Percentiles rank a stretch among this genome's conserved stretches.
Evolutionary conservation across 1,140 invertebrate genomes (phyloP).

Genomic region (Habropoda laboriosa): DNA sequence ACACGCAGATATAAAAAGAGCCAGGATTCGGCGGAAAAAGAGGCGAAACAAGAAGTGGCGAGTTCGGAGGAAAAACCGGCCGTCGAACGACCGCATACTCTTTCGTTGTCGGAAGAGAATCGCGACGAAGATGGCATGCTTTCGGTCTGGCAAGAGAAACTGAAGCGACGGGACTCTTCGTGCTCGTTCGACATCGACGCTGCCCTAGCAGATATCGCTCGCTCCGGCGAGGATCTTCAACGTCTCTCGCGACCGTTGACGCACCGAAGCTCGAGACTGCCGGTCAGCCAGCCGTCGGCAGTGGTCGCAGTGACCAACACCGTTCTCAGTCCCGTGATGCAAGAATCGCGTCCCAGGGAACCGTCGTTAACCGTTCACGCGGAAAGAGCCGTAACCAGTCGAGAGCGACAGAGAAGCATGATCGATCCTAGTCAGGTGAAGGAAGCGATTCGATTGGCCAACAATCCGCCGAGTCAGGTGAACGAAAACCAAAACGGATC

Average conservation of each 20-base stretch:
- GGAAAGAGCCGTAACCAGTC: constrained; percentile 76
- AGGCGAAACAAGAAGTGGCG: constrained; percentile 57
- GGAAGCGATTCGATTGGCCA: constrained; percentile 74
- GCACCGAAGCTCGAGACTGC: constrained; percentile 70
- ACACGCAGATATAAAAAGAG: constrained; percentile 91
- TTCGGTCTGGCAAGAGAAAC: constrained; percentile 76
- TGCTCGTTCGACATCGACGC: constrained; percentile 70
- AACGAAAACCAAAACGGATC: constrained; percentile 49
- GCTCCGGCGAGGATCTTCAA: constrained; percentile 79
- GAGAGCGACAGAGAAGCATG: constrained; percentile 80
- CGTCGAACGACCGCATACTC: constrained; percentile 72
- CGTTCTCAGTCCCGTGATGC: constrained; percentile 80
- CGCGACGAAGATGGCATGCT: constrained; percentile 69
- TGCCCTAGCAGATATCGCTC: constrained; percentile 77
- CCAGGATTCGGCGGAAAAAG: constrained; percentile 83
- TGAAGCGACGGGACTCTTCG: constrained; percentile 70
- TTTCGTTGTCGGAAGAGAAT: constrained; percentile 58
- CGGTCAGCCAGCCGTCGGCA: constrained; percentile 75
- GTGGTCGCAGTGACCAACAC: constrained; percentile 79
- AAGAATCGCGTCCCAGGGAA: constrained; percentile 78
- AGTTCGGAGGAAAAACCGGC: constrained; percentile 79
- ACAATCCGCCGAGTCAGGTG: constrained; percentile 73
- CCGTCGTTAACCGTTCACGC: constrained; percentile 66
- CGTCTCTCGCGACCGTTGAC: constrained; percentile 69
- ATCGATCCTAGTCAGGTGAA: constrained; percentile 81